A percentile compares a stretch with the other conserved stretches of the same genome.
Evolutionary conservation across 2,888 invertebrate genomes (phyloP).

Genomic region (Exocentrus adspersus): DNA sequence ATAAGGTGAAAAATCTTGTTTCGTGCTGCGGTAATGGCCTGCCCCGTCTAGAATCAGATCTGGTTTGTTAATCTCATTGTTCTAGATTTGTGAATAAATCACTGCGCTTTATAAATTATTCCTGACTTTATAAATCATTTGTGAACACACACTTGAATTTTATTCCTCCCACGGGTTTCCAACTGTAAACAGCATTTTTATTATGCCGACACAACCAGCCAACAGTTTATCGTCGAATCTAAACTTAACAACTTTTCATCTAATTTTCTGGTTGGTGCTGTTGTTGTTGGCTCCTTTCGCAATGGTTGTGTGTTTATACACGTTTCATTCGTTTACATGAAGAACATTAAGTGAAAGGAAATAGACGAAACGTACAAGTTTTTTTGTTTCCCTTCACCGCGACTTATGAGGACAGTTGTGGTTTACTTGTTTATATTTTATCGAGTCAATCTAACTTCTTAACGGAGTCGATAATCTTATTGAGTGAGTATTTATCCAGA

Average conservation of each 20-base stretch:
- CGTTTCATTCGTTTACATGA: too few species aligned
- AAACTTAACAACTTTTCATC: background rate
- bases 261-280: background rate
- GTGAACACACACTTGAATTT: background rate
- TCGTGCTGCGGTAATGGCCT: background rate
- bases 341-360: too few species aligned
- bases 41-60: background rate
- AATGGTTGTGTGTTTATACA: background rate
- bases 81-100: background rate
- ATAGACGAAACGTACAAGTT: too few species aligned
- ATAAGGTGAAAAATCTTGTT: constrained; percentile 1
- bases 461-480: too few species aligned
- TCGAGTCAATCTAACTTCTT: too few species aligned
- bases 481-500: too few species aligned
- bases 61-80: too few species aligned
- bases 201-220: background rate
- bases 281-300: background rate
- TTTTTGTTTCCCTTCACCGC: too few species aligned
- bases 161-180: background rate
- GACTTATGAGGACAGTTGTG: too few species aligned
- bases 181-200: background rate
- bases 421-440: too few species aligned
- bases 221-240: background rate
- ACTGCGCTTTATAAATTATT: background rate
- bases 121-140: background rate